Evolutionary conservation across 1,140 invertebrate genomes (phyloP).

Genomic region (Halesus radiatus): DNA sequence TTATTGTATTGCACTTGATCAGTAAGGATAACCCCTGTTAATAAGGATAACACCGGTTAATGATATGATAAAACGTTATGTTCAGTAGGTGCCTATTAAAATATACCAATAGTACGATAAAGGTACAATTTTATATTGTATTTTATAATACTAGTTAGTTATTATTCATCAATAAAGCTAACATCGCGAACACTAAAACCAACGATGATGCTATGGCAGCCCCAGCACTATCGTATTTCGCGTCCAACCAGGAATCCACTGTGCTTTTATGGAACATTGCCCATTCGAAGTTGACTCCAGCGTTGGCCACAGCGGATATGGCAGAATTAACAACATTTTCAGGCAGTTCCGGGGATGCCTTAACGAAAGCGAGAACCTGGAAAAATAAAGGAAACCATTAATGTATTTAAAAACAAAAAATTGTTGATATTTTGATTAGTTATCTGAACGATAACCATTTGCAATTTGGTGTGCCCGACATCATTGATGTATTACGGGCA

Average conservation of each 20-base stretch:
- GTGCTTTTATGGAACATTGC: not conserved
- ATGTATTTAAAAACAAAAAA: too few species aligned
- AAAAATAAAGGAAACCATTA: not conserved
- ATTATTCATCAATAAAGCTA: conserved; percentile 64
- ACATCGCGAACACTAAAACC: conserved; percentile 73
- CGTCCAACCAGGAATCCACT: conserved; percentile 3
- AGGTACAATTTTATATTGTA: not conserved
- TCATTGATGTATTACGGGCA: too few species aligned
- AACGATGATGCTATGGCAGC: conserved; percentile 69
- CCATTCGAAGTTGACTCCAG: not conserved
- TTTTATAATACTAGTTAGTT: conserved; percentile 55
- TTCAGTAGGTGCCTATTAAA: too few species aligned
- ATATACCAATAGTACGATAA: not conserved
- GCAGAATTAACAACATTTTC: not conserved
- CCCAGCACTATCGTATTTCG: conserved; percentile 14
- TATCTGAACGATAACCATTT: too few species aligned
- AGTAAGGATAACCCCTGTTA: too few species aligned
- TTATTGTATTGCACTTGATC: too few species aligned
- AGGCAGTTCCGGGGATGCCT: not conserved
- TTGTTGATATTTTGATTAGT: too few species aligned
- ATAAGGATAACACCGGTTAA: too few species aligned
- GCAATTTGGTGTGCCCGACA: too few species aligned
- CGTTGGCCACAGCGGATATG: not conserved
- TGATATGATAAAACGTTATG: too few species aligned
- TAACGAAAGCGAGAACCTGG: not conserved